A percentile compares a stretch with the other conserved stretches of the same genome.
These are phyloP conservation scores for Picus viridis DNA, from an alignment of 2,797 vertebrate species.

Conservation along the genomic window DNA sequence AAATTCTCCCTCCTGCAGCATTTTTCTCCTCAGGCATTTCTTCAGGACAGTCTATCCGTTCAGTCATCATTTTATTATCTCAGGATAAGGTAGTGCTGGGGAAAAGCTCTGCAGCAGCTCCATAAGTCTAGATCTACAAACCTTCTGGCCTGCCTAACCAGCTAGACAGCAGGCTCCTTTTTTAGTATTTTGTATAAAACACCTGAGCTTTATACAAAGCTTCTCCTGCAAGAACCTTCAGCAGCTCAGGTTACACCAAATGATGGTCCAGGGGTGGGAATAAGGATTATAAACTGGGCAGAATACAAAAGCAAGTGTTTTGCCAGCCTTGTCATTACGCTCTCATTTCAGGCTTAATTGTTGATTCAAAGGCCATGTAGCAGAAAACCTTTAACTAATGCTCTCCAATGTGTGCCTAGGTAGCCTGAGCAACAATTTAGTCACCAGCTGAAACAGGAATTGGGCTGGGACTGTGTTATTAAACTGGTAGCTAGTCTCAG, in stretches of 20 bases:
- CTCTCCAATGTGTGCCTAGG: accelerated
- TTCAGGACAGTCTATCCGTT: background rate
- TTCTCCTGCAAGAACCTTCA: background rate
- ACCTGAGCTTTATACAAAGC: background rate
- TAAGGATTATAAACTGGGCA: background rate
- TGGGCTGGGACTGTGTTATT: background rate
- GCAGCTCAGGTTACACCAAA: background rate
- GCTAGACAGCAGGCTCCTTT: background rate
- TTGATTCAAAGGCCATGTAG: background rate
- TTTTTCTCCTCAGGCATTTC: background rate
- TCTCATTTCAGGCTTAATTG: slow-evolving; percentile 5
- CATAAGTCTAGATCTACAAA: background rate
- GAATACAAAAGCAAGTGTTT: background rate
- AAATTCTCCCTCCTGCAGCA: background rate
- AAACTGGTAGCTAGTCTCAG: background rate
- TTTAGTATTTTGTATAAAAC: slow-evolving; percentile 5
- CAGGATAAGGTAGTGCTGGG: background rate
- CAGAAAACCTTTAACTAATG: background rate
- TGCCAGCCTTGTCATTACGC: background rate
- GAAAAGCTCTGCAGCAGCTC: background rate
- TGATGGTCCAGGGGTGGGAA: background rate
- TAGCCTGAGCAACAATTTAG: background rate
- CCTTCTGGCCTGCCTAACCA: background rate
- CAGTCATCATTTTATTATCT: background rate
- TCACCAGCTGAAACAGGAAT: background rate